phyloP scores from a whole-genome alignment of 2,888 invertebrate species.

The Drosophila mimetica region DNA sequence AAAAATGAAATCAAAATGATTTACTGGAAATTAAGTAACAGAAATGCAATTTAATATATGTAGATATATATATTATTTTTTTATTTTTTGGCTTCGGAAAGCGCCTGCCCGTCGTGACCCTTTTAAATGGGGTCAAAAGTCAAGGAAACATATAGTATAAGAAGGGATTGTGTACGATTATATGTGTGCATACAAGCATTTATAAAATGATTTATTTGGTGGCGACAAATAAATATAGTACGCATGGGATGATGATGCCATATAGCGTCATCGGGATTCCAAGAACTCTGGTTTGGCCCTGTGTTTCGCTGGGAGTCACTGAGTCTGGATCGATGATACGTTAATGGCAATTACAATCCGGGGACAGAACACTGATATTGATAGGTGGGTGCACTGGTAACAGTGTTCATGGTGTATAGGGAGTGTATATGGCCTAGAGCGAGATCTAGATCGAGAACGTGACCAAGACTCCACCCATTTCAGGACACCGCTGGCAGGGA shows the following conservation, averaged over 20 bases:
- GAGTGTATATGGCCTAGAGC: slow-evolving; percentile 4
- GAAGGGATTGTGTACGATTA: slow-evolving; percentile 13
- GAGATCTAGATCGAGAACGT: not conserved
- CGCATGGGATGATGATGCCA: slow-evolving; percentile 11
- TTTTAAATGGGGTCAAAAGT: slow-evolving; percentile 26
- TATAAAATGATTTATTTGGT: slow-evolving; percentile 16
- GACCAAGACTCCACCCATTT: slow-evolving; percentile 20
- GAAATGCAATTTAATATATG: slow-evolving; percentile 14
- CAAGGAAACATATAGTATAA: slow-evolving; percentile 17
- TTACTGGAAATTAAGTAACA: slow-evolving; percentile 9
- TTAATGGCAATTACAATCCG: slow-evolving; percentile 6
- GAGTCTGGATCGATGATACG: slow-evolving; percentile 6
- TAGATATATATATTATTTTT: not conserved
- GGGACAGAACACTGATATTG: slow-evolving; percentile 25
- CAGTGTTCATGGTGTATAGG: slow-evolving; percentile 4
- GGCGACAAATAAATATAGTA: slow-evolving; percentile 5
- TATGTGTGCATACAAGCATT: slow-evolving; percentile 11
- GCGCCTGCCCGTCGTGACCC: slow-evolving; percentile 14
- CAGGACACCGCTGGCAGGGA: slow-evolving; percentile 18
- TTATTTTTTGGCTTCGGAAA: slow-evolving; percentile 4
- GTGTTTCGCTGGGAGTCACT: slow-evolving; percentile 1
- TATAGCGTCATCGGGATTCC: slow-evolving; percentile 4
- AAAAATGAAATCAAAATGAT: slow-evolving; percentile 7
- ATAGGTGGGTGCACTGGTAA: slow-evolving; percentile 20
- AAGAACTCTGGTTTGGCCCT: not conserved